Evolutionary conservation across 1,140 invertebrate genomes (phyloP), one percentile per base, ranked within the genome.

Genomic region (Drosophila tropicalis): DNA sequence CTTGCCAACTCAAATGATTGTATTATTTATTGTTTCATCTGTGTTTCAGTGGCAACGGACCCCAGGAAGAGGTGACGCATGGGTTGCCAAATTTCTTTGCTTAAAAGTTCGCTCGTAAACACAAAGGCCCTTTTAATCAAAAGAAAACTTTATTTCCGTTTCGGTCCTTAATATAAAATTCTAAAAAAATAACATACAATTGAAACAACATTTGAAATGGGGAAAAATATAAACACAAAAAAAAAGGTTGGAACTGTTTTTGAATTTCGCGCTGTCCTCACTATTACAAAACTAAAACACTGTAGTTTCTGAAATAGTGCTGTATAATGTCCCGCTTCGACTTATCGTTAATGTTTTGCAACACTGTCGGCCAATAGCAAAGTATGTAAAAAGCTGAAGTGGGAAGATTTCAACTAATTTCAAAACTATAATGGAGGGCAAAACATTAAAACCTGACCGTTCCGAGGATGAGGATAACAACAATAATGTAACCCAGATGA

Each of bases 401-500:
- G 9, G 34, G 25, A 29, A 56, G 1, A 40, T 15, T 22, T 19
- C 2, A 17, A 32, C 6, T 1, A 44, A 63, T 40, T 57, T 19
- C 1, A n/a, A 56, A 9, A 13, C n/a, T 55, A 32, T 41, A 29
- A 81, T 87, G 83, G 79, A 82, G 19, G n/a, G 56, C 25, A 71
- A 72, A 19, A 22, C 44, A 3, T 36, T 62, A 6, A 91, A 91
- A 47, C 72, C 89, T 12, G 64, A 58, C 44, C 90, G 89, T 22
- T 91, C 90, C 0, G 70, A 72, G 0, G 76, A 84, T 5, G 78
- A 81, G n/a, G 74, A 80, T 1, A 65, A 62, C 10, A 77, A 83
- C 32, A 84, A 87, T 12, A 90, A 87, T 56, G 32, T 65, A 3
- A 57, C 67, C 1, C 90, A 91, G 36, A 70, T 61, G 0, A 91